A percentile compares a stretch with the other conserved stretches of the same genome.
Evolutionary conservation across 1,140 invertebrate species (phyloP).

Genomic region (Drosophila obscura): DNA sequence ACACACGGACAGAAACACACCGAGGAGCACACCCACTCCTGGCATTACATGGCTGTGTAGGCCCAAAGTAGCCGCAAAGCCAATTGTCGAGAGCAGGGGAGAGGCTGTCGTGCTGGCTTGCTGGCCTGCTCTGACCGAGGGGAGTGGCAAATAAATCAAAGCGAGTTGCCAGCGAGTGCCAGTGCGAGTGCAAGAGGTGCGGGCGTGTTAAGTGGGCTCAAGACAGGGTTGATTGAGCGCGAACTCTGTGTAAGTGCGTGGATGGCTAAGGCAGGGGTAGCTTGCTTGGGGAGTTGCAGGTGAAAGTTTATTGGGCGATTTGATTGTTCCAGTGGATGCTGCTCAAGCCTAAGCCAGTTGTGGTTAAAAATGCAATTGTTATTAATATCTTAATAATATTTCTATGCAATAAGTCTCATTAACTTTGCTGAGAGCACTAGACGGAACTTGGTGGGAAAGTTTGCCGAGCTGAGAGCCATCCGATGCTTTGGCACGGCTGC

Average conservation of each 20-base stretch:
- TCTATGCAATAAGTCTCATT: no score
- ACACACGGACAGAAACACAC: not conserved
- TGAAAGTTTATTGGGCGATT: slow-evolving; percentile 25
- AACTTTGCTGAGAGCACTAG: no score
- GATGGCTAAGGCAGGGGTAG: not conserved
- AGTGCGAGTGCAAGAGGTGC: slow-evolving; percentile 66
- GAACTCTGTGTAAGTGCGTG: slow-evolving; percentile 54
- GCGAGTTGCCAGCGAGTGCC: slow-evolving; percentile 19
- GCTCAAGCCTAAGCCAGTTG: no score
- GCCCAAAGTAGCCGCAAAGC: slow-evolving; percentile 73
- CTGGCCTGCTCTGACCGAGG: not conserved
- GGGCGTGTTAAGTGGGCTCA: slow-evolving; percentile 76
- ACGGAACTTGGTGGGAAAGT: no score
- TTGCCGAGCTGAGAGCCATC: no score
- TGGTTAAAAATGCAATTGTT: no score
- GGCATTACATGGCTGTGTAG: slow-evolving; percentile 13
- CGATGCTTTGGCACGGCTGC: not conserved
- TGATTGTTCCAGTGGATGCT: not conserved
- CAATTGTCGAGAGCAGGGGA: slow-evolving; percentile 72
- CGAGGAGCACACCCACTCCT: not conserved
- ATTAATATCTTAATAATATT: no score
- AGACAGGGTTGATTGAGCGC: slow-evolving; percentile 78
- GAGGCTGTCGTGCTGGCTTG: not conserved
- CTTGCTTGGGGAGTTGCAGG: not conserved
- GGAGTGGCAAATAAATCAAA: slow-evolving; percentile 49